A percentile compares a stretch with the other conserved stretches of the same genome.
Conservation (phyloP, 2,888 invertebrate species). For the Mythimna ferrago region DNA sequence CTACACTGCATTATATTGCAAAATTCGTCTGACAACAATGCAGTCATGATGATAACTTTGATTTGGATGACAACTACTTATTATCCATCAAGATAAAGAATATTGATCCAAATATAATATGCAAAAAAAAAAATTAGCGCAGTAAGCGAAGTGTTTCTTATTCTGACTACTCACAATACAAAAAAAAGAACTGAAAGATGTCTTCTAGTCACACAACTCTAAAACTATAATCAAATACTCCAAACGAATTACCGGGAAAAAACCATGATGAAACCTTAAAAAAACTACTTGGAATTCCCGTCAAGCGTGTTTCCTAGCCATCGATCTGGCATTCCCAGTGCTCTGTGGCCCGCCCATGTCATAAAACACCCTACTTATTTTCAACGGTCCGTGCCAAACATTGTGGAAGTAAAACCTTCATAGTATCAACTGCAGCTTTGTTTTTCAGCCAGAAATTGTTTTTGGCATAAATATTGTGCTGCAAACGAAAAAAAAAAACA, state of each 20-base stretch:
- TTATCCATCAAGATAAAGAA: background rate
- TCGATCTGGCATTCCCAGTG: conserved; percentile 59
- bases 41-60: background rate
- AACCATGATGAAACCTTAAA: conserved; percentile 16
- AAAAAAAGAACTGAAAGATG: background rate
- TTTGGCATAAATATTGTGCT: conserved; percentile 8
- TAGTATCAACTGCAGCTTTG: conserved; percentile 21
- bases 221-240: background rate
- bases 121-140: no score
- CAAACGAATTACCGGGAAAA: background rate
- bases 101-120: no score
- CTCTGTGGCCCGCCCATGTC: conserved; percentile 25
- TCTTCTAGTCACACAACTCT: background rate
- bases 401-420: conserved; percentile 33
- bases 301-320: conserved; percentile 41
- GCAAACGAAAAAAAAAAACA: background rate
- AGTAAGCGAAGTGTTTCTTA: no score
- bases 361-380: conserved; percentile 54
- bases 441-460: conserved; percentile 32
- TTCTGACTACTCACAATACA: no score
- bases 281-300: conserved; percentile 37
- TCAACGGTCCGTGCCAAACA: conserved; percentile 24
- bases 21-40: conserved; percentile 19
- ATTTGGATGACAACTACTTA: background rate
- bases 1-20: conserved; percentile 1